Conservation (phyloP, 2,888 invertebrate species). For the Synanthedon vespiformis region DNA sequence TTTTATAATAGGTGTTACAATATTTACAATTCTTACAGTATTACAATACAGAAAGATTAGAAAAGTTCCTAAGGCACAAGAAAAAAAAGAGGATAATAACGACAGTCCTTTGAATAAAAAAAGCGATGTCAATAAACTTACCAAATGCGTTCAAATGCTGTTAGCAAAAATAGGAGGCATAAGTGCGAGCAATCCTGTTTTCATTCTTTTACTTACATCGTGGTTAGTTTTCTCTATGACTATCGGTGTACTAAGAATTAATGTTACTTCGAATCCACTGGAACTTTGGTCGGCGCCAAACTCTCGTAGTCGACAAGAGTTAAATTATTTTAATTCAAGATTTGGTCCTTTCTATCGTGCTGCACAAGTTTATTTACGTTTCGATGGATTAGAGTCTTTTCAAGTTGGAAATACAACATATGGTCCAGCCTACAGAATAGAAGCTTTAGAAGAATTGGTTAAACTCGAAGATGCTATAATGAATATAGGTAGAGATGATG, state of each 20-base stretch:
- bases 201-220: constrained; percentile 74
- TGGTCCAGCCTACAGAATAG: constrained; percentile 84
- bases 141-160: constrained; percentile 28
- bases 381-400: constrained; percentile 62
- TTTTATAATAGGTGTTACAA: constrained; percentile 43
- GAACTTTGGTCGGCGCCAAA: constrained; percentile 92
- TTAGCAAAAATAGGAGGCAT: constrained; percentile 53
- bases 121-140: constrained; percentile 21
- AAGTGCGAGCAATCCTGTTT: constrained; percentile 76
- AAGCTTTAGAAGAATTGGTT: constrained; percentile 80
- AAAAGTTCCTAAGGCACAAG: neutral
- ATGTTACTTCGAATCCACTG: constrained; percentile 88
- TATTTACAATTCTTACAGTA: constrained; percentile 35
- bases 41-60: constrained; percentile 15
- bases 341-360: constrained; percentile 92
- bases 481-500: constrained; percentile 68
- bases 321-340: constrained; percentile 86
- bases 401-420: constrained; percentile 61
- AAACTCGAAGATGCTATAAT: constrained; percentile 76
- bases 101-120: constrained; percentile 12
- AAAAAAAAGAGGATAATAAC: constrained; percentile 12
- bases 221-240: constrained; percentile 71
- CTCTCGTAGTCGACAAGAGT: constrained; percentile 84
- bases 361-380: constrained; percentile 87
- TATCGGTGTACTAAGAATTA: constrained; percentile 75